Evolutionary conservation across 2,113 vertebrate genomes (phyloP).

Genomic region (Paracanthobrama guichenoti): DNA sequence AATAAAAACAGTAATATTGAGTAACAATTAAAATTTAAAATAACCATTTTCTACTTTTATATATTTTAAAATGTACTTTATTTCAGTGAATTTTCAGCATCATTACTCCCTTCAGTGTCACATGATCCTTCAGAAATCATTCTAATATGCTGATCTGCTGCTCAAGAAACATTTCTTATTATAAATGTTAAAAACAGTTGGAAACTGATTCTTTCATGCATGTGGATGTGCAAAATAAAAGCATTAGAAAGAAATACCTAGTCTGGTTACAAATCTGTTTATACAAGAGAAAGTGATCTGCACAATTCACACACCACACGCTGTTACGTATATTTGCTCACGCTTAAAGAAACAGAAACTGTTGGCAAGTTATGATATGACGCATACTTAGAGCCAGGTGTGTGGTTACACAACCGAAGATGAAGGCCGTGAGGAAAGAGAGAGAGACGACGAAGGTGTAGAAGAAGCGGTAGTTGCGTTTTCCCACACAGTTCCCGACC

Average conservation of each 20-base stretch:
- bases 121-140: background rate
- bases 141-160: background rate
- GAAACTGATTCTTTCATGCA: background rate
- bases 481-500: slow-evolving; percentile 97
- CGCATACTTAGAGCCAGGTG: slow-evolving; percentile 89
- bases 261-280: background rate
- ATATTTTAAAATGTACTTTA: no score
- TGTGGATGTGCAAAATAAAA: background rate
- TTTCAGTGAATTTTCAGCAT: background rate
- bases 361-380: background rate
- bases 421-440: slow-evolving; percentile 92
- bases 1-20: background rate
- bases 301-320: background rate
- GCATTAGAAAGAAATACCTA: background rate
- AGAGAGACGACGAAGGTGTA: slow-evolving; percentile 94
- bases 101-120: background rate
- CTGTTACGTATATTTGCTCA: background rate
- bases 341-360: background rate
- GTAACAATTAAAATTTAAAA: background rate
- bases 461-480: slow-evolving; percentile 95
- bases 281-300: background rate
- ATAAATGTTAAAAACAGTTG: background rate
- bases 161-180: background rate
- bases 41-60: background rate
- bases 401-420: slow-evolving; percentile 92